Evolutionary conservation across 2,888 invertebrate genomes (phyloP).

Genomic region (Rhyacophila evoluta): DNA sequence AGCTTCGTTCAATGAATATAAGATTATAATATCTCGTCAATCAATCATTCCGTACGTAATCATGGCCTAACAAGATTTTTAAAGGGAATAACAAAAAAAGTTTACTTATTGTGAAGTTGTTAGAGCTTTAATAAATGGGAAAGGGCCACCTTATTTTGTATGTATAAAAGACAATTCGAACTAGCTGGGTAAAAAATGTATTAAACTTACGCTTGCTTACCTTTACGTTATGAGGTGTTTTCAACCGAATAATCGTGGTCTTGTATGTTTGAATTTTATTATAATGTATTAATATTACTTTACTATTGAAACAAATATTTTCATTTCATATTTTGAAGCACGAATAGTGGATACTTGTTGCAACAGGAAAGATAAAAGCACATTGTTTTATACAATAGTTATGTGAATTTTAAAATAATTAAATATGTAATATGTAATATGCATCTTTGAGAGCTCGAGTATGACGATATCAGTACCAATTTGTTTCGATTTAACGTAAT

Average conservation of each 20-base stretch:
- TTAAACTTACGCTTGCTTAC: neutral
- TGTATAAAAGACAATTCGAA: constrained; percentile 4
- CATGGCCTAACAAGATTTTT: neutral
- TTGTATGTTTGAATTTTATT: no score
- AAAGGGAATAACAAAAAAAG: neutral
- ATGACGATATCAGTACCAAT: no score
- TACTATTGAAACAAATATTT: no score
- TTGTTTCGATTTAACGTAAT: no score
- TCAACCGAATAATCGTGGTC: neutral
- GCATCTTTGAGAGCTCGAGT: no score
- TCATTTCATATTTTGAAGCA: no score
- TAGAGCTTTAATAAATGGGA: constrained; percentile 6
- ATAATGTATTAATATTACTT: no score
- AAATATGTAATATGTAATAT: no score
- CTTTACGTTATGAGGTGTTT: neutral
- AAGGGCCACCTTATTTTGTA: constrained; percentile 18
- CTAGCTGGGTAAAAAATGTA: neutral
- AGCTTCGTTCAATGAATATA: neutral
- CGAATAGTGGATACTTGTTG: no score
- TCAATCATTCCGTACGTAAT: neutral
- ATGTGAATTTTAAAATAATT: no score
- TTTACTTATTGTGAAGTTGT: neutral
- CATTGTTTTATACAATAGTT: no score
- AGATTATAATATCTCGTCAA: neutral
- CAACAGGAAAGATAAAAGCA: no score